Conservation (phyloP, 2,113 vertebrate genomes). For the Serinus canaria region DNA sequence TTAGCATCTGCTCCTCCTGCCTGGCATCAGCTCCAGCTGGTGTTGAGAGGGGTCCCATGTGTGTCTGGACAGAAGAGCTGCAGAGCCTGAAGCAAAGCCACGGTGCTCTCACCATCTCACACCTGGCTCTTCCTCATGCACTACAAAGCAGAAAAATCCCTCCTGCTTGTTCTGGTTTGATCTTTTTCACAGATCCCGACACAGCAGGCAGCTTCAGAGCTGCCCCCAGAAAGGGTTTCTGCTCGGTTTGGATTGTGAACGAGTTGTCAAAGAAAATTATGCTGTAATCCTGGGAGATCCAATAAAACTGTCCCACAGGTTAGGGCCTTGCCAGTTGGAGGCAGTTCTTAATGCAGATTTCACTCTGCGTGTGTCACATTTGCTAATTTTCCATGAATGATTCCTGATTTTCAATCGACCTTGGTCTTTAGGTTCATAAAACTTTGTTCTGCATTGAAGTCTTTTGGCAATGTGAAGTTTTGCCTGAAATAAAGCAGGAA, state of each 20-base stretch:
- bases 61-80: not conserved
- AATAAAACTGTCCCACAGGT: constrained; percentile 38
- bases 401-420: constrained; percentile 52
- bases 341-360: constrained; percentile 1
- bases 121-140: not conserved
- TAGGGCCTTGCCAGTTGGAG: constrained; percentile 29
- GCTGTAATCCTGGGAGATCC: constrained; percentile 5
- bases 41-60: not conserved
- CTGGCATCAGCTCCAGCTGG: not conserved
- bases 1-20: not conserved
- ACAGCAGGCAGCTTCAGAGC: not conserved
- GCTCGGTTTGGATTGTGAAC: not conserved
- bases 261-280: constrained; percentile 44
- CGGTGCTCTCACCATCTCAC: fast-evolving
- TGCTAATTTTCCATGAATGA: constrained; percentile 54
- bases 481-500: constrained; percentile 6
- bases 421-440: constrained; percentile 43
- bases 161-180: not conserved
- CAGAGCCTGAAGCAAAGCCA: not conserved
- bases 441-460: not conserved
- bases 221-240: not conserved
- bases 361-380: not conserved
- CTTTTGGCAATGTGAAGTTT: not conserved
- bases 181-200: not conserved
- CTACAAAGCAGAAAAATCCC: not conserved